Evolutionary conservation across 2,113 vertebrate species (phyloP), one percentile per base, ranked within the genome.

Genomic region (Phylloscopus trochiloides): DNA sequence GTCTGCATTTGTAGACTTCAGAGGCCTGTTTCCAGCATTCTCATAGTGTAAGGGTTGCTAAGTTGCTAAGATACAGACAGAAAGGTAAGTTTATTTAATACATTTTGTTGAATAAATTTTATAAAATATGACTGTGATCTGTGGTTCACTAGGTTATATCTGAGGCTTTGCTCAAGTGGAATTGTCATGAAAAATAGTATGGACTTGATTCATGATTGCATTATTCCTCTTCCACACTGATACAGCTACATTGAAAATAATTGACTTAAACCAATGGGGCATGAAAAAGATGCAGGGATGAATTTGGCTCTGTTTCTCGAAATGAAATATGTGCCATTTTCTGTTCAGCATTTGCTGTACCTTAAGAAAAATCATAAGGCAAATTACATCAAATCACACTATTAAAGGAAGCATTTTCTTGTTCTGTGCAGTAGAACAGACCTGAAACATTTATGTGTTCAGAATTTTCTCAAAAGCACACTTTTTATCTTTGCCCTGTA

Each of bases 121-220:
- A 89, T 59, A 58, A 97, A 97, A 83, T 96, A 93, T 91, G 95
- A 68, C 93, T 88, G 57, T 92, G 94, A 91, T 96, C 88, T 87
- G 59, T 94, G 89, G 82, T 89, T 97, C 94, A 86, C 57, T 72
- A 94, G 92, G 95, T 97, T 97, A 88, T 95, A 85, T 94, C 93
- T 96, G 96, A 97, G 94, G 95, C 94, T 96, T 84, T 92, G 75
- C 85, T 97, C 95, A 93, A 97, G 97, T 88, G 88, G 92, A 97
- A 94, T 97, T 93, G 89, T 97, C 96, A 93, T 95, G 94, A 95
- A 97, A 94, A 97, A 92, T 90, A 77, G 65, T 67, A 62, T 22
- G 72, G 75, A 71, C 79, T 83, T 92, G 92, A 94, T 95, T 96
- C 62, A 86, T 77, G 85, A 95, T 92, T 95, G 78, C 72, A 77